Percentiles rank a stretch among this genome's conserved stretches.
phyloP scores from a whole-genome alignment of 1,140 invertebrate species.

The Mizuhopecten yessoensis region DNA sequence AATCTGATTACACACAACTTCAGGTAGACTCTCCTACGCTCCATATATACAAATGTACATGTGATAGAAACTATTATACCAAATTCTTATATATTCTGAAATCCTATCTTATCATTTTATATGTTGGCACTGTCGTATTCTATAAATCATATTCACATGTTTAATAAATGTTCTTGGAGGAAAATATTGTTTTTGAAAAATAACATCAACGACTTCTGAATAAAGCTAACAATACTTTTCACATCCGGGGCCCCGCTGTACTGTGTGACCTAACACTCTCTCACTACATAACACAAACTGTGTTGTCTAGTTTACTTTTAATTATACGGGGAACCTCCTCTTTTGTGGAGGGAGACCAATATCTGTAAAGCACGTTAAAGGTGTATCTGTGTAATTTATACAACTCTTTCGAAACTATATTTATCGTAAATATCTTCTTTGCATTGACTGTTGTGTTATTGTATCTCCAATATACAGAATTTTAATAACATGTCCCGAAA shows the following conservation, averaged over 20 bases:
- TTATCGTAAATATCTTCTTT: background rate
- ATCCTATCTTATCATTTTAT: too few relatives aligned
- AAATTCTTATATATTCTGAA: too few relatives aligned
- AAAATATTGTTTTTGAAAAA: too few relatives aligned
- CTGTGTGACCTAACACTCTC: background rate
- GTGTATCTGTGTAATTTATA: background rate
- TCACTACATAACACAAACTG: background rate
- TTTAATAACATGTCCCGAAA: background rate
- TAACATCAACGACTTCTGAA: too few relatives aligned
- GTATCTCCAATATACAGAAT: background rate
- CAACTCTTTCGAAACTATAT: background rate
- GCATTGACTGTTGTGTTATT: background rate
- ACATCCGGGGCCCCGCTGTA: background rate
- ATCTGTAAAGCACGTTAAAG: background rate
- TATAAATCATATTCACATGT: too few relatives aligned
- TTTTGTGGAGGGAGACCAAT: background rate
- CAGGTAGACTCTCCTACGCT: too few relatives aligned
- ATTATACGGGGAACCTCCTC: background rate
- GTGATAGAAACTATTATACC: too few relatives aligned
- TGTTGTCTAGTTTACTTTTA: background rate
- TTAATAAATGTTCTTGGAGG: too few relatives aligned
- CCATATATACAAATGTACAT: too few relatives aligned
- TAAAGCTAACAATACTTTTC: too few relatives aligned
- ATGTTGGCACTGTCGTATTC: too few relatives aligned
- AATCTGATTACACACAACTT: too few relatives aligned